Conservation (phyloP, 2,113 vertebrate species). For the Setophaga kirtlandii region DNA sequence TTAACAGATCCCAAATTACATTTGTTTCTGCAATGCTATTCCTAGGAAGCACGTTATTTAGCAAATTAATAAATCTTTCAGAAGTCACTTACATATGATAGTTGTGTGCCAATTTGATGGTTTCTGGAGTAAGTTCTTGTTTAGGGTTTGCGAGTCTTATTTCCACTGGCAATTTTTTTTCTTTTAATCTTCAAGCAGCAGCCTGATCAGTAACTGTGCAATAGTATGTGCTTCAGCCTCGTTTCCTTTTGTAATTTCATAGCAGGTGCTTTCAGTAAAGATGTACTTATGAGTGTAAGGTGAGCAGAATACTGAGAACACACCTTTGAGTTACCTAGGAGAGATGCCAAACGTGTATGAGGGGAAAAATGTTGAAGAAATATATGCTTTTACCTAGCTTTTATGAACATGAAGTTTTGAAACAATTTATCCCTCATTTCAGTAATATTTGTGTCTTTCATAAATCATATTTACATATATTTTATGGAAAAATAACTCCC, state of each 20-base stretch:
- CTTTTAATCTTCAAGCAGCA: not conserved
- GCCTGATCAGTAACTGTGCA: not conserved
- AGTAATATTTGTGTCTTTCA: conserved; percentile 46
- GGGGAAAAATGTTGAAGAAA: not conserved
- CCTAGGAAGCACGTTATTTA: not conserved
- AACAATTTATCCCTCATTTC: conserved; percentile 35
- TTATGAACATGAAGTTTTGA: conserved; percentile 19
- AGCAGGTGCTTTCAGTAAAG: not conserved
- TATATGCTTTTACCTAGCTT: not conserved
- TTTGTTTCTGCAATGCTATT: not conserved
- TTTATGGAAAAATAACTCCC: conserved; percentile 54
- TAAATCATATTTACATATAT: conserved; percentile 57
- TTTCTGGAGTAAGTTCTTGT: not conserved
- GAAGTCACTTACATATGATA: not conserved
- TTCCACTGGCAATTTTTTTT: not conserved
- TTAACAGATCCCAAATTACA: not conserved
- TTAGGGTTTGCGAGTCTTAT: not conserved
- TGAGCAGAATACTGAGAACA: not conserved
- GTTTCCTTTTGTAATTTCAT: not conserved
- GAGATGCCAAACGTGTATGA: not conserved
- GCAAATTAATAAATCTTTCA: not conserved
- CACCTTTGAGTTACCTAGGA: not conserved
- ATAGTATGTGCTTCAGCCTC: not conserved
- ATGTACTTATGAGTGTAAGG: not conserved
- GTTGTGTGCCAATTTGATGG: not conserved